Evolutionary conservation across 2,888 invertebrate genomes (phyloP).

Genomic region (Opisthograptis luteolata): DNA sequence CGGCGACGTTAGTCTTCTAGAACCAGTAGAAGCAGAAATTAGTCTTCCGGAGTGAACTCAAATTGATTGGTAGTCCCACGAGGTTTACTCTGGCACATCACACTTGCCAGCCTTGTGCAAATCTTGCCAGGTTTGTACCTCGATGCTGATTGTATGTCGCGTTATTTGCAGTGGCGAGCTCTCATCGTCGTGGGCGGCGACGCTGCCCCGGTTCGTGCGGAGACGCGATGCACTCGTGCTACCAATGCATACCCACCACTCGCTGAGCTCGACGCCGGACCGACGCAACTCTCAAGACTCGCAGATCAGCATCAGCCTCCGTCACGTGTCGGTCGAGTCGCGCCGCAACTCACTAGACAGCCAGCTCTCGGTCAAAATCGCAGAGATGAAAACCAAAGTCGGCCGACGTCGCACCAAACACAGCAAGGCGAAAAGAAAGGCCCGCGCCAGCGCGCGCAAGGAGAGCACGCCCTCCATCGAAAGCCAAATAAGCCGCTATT

Average conservation of each 20-base stretch:
- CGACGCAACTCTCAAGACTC: conserved; percentile 87
- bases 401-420: conserved; percentile 80
- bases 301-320: conserved; percentile 90
- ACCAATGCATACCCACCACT: conserved; percentile 76
- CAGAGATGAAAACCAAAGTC: conserved; percentile 91
- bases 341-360: conserved; percentile 95
- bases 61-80: no score
- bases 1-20: no score
- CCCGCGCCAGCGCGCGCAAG: conserved; percentile 71
- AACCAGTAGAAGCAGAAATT: no score
- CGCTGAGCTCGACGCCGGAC: conserved; percentile 82
- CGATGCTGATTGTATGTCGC: no score
- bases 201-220: conserved; percentile 93
- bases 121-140: no score
- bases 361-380: conserved; percentile 92
- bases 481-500: conserved; percentile 89
- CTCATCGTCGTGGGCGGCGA: conserved; percentile 96
- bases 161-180: conserved; percentile 88
- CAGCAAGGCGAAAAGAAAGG: conserved; percentile 71
- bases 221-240: conserved; percentile 92
- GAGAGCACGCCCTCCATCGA: conserved; percentile 93
- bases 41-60: no score
- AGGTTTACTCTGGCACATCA: no score
- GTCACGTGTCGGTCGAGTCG: conserved; percentile 93
- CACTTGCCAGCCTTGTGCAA: no score